Conservation (phyloP, 2,113 vertebrate genomes). For the Centrocercus urophasianus region DNA sequence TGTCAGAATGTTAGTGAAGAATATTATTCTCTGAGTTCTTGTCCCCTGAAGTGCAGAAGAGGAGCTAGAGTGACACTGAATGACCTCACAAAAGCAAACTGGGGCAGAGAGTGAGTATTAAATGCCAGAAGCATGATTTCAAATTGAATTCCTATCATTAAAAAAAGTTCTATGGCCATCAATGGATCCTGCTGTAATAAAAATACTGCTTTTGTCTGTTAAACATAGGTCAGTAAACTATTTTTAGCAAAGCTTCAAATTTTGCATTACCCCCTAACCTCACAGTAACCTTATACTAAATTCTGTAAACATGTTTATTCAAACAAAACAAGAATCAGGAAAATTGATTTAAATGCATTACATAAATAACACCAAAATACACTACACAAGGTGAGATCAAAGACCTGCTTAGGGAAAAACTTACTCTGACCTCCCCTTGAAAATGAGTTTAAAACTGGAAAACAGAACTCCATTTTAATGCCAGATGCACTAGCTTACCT, state of each 20-base stretch:
- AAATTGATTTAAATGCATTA: not conserved
- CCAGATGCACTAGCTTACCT: not conserved
- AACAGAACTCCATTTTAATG: not conserved
- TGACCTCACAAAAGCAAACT: conserved; percentile 51
- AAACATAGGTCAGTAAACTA: conserved; percentile 55
- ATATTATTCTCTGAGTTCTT: conserved; percentile 35
- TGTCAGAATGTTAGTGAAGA: conserved; percentile 44
- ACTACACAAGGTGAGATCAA: not conserved
- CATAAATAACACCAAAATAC: not conserved
- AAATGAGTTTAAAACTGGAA: not conserved
- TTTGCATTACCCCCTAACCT: conserved; percentile 30
- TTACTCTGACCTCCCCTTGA: not conserved
- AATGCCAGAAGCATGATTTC: conserved; percentile 50
- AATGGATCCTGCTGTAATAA: conserved; percentile 46
- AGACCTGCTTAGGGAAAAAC: not conserved
- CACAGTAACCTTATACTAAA: not conserved
- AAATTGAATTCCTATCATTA: conserved; percentile 31
- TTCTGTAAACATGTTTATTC: conserved; percentile 3
- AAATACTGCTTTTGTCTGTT: conserved; percentile 60
- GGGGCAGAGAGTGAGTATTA: not conserved
- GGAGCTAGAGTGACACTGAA: not conserved
- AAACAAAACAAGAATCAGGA: not conserved
- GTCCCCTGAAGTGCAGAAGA: not conserved
- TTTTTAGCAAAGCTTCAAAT: conserved; percentile 6
- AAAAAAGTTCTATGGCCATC: conserved; percentile 5